Base-by-base conservation (phyloP, 2,113 vertebrate genomes). In the Seriola rivoliana region DNA sequence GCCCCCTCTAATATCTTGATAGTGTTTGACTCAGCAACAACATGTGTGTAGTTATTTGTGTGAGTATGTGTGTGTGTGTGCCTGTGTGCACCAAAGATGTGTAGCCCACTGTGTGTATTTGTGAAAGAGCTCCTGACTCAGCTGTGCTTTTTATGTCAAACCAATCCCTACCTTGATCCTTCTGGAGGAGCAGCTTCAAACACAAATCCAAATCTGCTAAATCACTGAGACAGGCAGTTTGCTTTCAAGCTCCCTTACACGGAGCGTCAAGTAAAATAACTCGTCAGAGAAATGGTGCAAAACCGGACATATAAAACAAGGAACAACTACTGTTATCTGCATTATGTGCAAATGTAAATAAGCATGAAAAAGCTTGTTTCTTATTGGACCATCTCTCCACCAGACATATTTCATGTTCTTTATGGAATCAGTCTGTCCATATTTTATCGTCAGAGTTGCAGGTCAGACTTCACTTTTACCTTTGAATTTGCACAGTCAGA, bases 141-240 rank as follows among this genome's bases (percentile, higher is more conserved):
- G 83, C 81, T 81, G 70, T 38, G 67, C 23, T 32, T 91, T 90
- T 90, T 68, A 73, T 86, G 82, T 87, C 68, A 87, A 88, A 83
- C 80, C 88, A 85, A 84, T 88, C 82, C 63, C 40, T 48, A 66
- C 78, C 85, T 83, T 77, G 73, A 87, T 91, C 69, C 80, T 75
- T 77, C 73, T 68, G 6, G 71, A 77, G 60, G 52, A 85, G 81
- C 73, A 70, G 75, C 90, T 90, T 93, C 91, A 92, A 92, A 94
- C 78, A 85, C 64, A 88, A 89, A 89, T 71, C 66, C 58, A 84
- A 90, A 91, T 88, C 89, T 87, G 64, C 68, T 79, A 76, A 87
- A 89, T 88, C 79, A 75, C 85, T n/a, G 59, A 82, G 85, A 82
- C 82, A 63, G 68, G 66, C 75, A 25, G 71, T 67, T 70, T 21